Conservation (phyloP, 2,888 invertebrate genomes). For the Keiferia lycopersicella region DNA sequence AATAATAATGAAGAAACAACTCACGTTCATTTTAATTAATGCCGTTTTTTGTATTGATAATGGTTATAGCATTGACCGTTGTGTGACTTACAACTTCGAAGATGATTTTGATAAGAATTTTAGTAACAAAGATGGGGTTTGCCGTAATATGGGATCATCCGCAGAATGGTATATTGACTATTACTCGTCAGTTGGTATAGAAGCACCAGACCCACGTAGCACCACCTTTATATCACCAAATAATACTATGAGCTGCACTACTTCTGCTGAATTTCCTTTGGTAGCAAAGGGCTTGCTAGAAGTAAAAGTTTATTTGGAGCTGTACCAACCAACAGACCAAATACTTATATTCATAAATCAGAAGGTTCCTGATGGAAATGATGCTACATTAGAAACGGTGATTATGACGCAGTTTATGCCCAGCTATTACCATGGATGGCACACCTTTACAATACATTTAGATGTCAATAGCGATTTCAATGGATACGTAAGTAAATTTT, state of each 20-base stretch:
- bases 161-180: constrained; percentile 45
- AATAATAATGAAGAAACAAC: not conserved
- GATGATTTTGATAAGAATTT: constrained; percentile 37
- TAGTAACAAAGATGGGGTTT: constrained; percentile 40
- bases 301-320: constrained; percentile 46
- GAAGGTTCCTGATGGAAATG: constrained; percentile 23
- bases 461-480: not conserved
- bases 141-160: constrained; percentile 34
- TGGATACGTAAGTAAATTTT: constrained; percentile 13
- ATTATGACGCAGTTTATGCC: constrained; percentile 36
- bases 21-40: not conserved
- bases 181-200: constrained; percentile 42
- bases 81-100: constrained; percentile 49
- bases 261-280: constrained; percentile 48
- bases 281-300: constrained; percentile 44
- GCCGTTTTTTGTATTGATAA: not conserved
- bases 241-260: constrained; percentile 45
- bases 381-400: constrained; percentile 19
- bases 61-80: constrained; percentile 33
- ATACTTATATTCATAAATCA: constrained; percentile 47
- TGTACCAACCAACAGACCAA: constrained; percentile 39
- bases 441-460: constrained; percentile 27
- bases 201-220: constrained; percentile 41
- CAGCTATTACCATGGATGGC: constrained; percentile 45
- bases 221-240: constrained; percentile 45